Base-by-base conservation (phyloP, 1,140 invertebrate genomes). In the Fragariocoptes setiger region DNA sequence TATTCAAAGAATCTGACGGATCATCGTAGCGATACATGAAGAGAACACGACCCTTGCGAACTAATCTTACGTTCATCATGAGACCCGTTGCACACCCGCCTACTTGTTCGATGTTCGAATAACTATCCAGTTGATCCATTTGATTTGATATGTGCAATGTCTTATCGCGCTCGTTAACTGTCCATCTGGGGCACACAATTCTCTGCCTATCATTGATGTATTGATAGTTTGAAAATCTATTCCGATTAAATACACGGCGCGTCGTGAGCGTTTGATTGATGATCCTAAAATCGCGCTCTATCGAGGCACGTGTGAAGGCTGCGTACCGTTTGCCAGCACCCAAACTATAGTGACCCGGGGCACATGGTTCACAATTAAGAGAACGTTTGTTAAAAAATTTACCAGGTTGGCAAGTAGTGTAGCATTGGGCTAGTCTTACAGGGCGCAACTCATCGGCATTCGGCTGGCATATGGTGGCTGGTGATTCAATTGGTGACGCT, bases 321-420 rank as follows among this genome's bases (percentile, higher is more conserved):
- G 64, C 62, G 49, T 59, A 64, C 13, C 57, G 52, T 5, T 61
- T 51, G 3, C 62, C 63, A 18, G 62, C 63, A 1, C 65, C 64
- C 8, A 66, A 48, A 8, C 64, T 65, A 50, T 62, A 67, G 12
- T 60, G 60, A 3, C 65, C 65, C 13, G 58, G 48, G 13, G 55
- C 55, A 48, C 65, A 67, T 3, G 50, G 46, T 20, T 58, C 48
- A 48, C 65, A 67, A 35, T 56, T 51, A 39, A 66, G 52, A 13
- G 45, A 46, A 5, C 48, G 56, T 44, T 49, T 48, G 49, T 56
- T 58, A 41, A 64, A 56, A 48, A 57, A 67, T 36, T 58, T 52
- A 1, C 65, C 65, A 37, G 58, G 48, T 5, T 58, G 54, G 50
- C 64, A 67, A 2, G 58, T 54, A 19, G 62, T 60, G 45, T 54